Conservation (phyloP, 2,797 vertebrate species). For the Carduelis carduelis region DNA sequence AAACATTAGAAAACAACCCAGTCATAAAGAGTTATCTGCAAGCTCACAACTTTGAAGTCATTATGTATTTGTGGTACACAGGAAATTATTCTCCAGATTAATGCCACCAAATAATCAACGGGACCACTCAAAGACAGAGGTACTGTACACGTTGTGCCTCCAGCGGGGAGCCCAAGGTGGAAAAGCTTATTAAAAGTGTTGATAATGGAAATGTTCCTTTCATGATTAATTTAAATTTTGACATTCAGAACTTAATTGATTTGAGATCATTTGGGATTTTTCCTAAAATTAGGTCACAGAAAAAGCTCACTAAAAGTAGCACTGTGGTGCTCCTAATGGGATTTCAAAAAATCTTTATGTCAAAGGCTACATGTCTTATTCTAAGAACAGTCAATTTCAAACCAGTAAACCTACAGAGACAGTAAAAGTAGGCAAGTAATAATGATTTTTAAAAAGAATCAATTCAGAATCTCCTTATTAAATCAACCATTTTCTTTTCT, state of each 20-base stretch:
- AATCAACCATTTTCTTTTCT: neutral
- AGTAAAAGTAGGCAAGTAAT: neutral
- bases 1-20: neutral
- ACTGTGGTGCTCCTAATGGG: neutral
- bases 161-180: neutral
- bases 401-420: neutral
- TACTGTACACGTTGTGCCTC: neutral
- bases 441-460: fast-evolving
- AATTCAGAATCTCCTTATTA: neutral
- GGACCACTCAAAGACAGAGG: neutral
- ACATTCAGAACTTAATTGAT: constrained; percentile 48
- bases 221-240: constrained; percentile 7
- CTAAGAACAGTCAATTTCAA: neutral
- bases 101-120: neutral
- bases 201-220: neutral
- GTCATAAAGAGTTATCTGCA: neutral
- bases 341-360: neutral
- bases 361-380: neutral
- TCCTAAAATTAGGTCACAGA: constrained; percentile 15
- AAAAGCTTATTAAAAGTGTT: constrained; percentile 20
- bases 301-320: neutral
- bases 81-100: neutral
- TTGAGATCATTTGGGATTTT: constrained; percentile 36
- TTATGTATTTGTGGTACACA: neutral
- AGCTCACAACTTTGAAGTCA: neutral